Evolutionary conservation across 2,888 invertebrate species (phyloP).

Genomic region (Embidobia sp.): DNA sequence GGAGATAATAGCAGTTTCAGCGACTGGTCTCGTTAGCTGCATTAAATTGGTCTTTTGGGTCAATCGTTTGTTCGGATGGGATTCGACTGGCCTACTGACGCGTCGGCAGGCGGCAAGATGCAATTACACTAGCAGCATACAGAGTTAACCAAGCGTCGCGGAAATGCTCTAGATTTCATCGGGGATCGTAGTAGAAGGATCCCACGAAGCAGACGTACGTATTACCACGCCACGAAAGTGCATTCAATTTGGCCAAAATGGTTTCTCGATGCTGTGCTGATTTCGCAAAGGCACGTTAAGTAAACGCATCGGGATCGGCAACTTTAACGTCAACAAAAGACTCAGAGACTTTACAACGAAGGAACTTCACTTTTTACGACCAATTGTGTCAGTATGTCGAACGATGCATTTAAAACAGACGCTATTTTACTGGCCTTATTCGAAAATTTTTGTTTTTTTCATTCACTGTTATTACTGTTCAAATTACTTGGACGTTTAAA

Average conservation of each 20-base stretch:
- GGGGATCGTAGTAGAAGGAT: conserved; percentile 16
- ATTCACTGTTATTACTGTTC: too few relatives aligned
- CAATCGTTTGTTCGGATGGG: conserved; percentile 52
- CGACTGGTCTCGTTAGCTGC: conserved; percentile 48
- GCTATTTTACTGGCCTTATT: neutral
- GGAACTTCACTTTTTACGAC: neutral
- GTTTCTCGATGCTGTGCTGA: conserved; percentile 46
- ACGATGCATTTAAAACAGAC: neutral
- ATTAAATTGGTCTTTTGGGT: conserved; percentile 58
- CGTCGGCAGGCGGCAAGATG: conserved; percentile 56
- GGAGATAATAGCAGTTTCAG: conserved; percentile 52
- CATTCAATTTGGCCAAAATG: conserved; percentile 53
- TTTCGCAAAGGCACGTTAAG: conserved; percentile 36
- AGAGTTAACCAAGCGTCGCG: conserved; percentile 49
- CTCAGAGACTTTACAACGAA: neutral
- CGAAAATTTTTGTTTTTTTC: too few relatives aligned
- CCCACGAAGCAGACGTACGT: conserved; percentile 14
- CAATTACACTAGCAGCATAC: conserved; percentile 56
- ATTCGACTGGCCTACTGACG: conserved; percentile 58
- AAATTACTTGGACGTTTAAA: too few relatives aligned
- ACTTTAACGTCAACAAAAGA: conserved; percentile 1
- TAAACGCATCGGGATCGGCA: conserved; percentile 14
- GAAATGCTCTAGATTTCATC: conserved; percentile 55
- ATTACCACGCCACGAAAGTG: conserved; percentile 46
- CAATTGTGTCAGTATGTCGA: neutral